A percentile compares a stretch with the other conserved stretches of the same genome.
Evolutionary conservation across 1,140 invertebrate species (phyloP).

Genomic region (Rhagoletis pomonella): DNA sequence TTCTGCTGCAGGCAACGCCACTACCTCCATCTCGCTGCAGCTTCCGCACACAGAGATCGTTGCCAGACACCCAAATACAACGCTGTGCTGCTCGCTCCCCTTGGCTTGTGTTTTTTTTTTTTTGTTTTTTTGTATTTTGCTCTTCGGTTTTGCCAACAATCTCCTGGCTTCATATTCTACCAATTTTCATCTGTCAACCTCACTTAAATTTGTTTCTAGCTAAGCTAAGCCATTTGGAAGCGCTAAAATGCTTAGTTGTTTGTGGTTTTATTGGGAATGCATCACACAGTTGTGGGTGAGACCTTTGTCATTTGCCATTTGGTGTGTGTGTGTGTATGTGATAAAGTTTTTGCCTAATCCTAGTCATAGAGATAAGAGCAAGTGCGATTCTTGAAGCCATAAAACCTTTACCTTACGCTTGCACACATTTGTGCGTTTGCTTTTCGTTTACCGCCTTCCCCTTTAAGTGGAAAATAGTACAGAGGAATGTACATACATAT

Average conservation of each 20-base stretch:
- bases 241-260: constrained; percentile 16
- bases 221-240: not conserved
- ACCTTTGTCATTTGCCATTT: not conserved
- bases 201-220: not conserved
- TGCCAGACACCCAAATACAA: not conserved
- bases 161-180: not conserved
- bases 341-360: too few relatives aligned
- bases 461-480: too few relatives aligned
- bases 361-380: too few relatives aligned
- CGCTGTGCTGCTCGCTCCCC: not conserved
- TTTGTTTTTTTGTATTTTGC: not conserved
- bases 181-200: not conserved
- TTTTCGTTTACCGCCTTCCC: too few relatives aligned
- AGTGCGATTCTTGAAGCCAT: too few relatives aligned
- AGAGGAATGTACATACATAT: too few relatives aligned
- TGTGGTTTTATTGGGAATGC: constrained; percentile 24
- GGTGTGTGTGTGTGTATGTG: not conserved
- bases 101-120: not conserved
- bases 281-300: not conserved
- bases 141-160: not conserved
- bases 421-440: too few relatives aligned
- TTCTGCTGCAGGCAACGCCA: not conserved
- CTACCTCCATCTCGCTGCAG: not conserved
- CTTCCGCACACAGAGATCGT: not conserved
- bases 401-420: too few relatives aligned